These are phyloP conservation scores for Psilopsiagon aurifrons DNA, from an alignment of 2,113 vertebrate genomes.

Conservation along the genomic window DNA sequence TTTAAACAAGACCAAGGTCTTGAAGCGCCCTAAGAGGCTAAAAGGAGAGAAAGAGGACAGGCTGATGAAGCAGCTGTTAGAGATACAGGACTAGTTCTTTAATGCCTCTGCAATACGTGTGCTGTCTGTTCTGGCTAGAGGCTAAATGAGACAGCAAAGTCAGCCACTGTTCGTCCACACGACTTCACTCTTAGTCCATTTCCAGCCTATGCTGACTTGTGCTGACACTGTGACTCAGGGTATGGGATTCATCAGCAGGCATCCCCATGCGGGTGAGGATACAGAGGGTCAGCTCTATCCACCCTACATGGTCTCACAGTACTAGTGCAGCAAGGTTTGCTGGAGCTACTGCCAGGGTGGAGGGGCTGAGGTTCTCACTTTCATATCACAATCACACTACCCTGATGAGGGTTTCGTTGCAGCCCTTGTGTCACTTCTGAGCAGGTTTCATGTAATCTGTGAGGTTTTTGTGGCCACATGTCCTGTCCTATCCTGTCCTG, in stretches of 20 bases:
- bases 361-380: background rate
- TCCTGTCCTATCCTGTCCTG: background rate
- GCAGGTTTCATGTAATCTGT: background rate
- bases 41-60: background rate
- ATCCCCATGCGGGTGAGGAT: background rate
- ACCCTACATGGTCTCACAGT: rapidly evolving
- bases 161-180: background rate
- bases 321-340: background rate
- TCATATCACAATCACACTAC: background rate
- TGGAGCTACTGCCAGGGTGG: background rate
- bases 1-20: background rate
- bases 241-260: background rate
- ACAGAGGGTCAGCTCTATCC: background rate
- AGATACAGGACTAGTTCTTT: background rate
- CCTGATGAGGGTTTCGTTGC: background rate
- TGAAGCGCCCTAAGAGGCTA: background rate
- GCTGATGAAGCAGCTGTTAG: background rate
- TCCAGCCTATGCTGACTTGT: background rate
- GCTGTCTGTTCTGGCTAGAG: background rate
- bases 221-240: background rate
- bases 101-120: background rate
- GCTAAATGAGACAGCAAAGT: background rate
- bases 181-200: background rate
- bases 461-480: background rate
- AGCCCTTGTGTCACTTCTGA: background rate